Evolutionary conservation across 2,797 vertebrate genomes (phyloP).

Genomic region (Capromys pilorides): DNA sequence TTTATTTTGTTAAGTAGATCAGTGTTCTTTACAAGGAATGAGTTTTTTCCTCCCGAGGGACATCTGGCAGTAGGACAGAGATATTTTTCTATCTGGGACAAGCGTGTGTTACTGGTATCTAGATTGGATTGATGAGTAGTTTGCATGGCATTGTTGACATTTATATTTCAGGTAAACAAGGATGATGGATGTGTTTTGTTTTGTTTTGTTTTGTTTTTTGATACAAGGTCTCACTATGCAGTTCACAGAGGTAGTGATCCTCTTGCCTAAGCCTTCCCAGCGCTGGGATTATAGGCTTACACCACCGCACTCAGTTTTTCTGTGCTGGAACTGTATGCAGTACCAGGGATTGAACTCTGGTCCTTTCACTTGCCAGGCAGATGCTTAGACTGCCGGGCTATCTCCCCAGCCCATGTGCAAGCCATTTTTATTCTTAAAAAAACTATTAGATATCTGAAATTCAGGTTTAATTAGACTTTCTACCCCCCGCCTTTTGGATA

Average conservation of each 20-base stretch:
- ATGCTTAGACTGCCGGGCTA: too few species aligned
- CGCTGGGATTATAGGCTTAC: too few species aligned
- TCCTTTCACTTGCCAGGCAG: too few species aligned
- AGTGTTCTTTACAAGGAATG: neutral
- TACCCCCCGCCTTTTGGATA: neutral
- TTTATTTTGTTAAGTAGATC: slow-evolving; percentile 1
- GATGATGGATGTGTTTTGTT: neutral
- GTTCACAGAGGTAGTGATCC: too few species aligned
- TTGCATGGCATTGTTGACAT: neutral
- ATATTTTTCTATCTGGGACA: neutral
- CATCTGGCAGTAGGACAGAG: neutral
- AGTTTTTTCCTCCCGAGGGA: neutral
- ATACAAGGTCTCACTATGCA: too few species aligned
- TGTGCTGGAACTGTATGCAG: too few species aligned
- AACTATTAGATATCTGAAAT: neutral
- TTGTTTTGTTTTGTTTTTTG: too few species aligned
- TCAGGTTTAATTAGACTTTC: neutral
- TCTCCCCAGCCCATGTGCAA: neutral
- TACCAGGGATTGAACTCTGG: too few species aligned
- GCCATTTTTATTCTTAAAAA: neutral
- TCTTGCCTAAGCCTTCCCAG: too few species aligned
- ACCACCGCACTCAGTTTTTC: too few species aligned
- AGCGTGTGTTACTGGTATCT: neutral
- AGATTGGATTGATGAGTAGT: neutral
- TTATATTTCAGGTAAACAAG: slow-evolving; percentile 44